Evolutionary conservation across 2,888 invertebrate species (phyloP).

Genomic region (Harpalus rufipes): DNA sequence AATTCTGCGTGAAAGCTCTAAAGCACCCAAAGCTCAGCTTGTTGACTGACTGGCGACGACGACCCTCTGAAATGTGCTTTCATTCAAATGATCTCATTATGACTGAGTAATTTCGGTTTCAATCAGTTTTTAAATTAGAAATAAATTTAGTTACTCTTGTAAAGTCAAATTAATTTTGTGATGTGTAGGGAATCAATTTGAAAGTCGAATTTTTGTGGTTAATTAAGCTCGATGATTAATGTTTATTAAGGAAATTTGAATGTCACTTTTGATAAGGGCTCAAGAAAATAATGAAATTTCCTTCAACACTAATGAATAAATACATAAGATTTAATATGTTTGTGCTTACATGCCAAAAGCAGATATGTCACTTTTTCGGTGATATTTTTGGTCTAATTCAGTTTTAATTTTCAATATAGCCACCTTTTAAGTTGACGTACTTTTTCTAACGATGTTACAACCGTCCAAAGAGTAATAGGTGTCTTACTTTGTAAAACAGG

Average conservation of each 20-base stretch:
- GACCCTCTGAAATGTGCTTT: constrained; percentile 9
- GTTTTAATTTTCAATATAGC: too few species aligned
- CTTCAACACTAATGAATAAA: background rate
- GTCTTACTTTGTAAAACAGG: too few species aligned
- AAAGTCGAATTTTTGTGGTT: background rate
- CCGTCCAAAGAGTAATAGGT: too few species aligned
- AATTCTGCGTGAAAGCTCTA: constrained; percentile 17
- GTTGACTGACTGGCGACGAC: background rate
- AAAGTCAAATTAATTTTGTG: constrained; percentile 14
- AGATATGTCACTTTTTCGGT: too few species aligned
- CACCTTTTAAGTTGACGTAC: too few species aligned
- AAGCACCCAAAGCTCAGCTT: background rate
- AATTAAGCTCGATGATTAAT: background rate
- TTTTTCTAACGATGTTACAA: too few species aligned
- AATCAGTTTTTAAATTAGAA: constrained; percentile 29
- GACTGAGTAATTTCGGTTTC: constrained; percentile 4
- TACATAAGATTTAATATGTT: too few species aligned
- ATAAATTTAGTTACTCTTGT: constrained; percentile 6
- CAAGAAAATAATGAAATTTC: background rate
- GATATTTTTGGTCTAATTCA: too few species aligned
- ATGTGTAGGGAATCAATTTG: constrained; percentile 8
- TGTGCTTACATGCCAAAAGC: too few species aligned
- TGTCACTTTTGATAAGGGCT: constrained; percentile 1
- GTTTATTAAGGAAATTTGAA: constrained; percentile 19
- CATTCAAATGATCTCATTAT: constrained; percentile 26